phyloP scores from a whole-genome alignment of 2,888 invertebrate species.

The Watsonalla binaria region DNA sequence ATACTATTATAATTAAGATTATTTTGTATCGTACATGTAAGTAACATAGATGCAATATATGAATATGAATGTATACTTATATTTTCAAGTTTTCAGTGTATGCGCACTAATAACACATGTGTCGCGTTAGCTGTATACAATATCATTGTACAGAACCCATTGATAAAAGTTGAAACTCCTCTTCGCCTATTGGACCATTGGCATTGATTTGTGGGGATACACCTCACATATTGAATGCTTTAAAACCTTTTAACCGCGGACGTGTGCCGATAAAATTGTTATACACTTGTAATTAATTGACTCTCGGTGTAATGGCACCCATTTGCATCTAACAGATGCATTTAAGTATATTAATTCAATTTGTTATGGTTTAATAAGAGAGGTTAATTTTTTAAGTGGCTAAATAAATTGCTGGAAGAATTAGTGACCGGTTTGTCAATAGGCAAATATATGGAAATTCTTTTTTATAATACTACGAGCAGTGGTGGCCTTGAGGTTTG shows the following conservation, averaged over 20 bases:
- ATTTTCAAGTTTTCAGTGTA: too few relatives aligned
- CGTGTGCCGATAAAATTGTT: slow-evolving; percentile 50
- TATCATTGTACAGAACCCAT: slow-evolving; percentile 8
- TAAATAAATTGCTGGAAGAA: too few relatives aligned
- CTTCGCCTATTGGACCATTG: not conserved
- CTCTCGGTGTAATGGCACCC: slow-evolving; percentile 43
- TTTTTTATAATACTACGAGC: too few relatives aligned
- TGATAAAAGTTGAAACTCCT: too few relatives aligned
- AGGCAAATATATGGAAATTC: too few relatives aligned
- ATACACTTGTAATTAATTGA: slow-evolving; percentile 70
- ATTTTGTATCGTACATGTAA: too few relatives aligned
- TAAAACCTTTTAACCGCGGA: slow-evolving; percentile 69
- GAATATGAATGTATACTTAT: too few relatives aligned
- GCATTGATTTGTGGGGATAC: slow-evolving; percentile 61
- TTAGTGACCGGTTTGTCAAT: too few relatives aligned
- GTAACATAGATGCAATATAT: too few relatives aligned
- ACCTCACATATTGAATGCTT: slow-evolving; percentile 60
- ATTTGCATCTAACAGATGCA: slow-evolving; percentile 16
- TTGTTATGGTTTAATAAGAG: slow-evolving; percentile 3
- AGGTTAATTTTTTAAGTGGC: not conserved
- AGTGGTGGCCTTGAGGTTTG: too few relatives aligned
- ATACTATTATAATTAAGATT: too few relatives aligned
- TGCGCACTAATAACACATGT: too few relatives aligned
- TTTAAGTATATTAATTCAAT: slow-evolving; percentile 8
- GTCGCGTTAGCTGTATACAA: not conserved